phyloP scores from a whole-genome alignment of 1,140 invertebrate genomes.

The Aphelenchoides fujianensis region DNA sequence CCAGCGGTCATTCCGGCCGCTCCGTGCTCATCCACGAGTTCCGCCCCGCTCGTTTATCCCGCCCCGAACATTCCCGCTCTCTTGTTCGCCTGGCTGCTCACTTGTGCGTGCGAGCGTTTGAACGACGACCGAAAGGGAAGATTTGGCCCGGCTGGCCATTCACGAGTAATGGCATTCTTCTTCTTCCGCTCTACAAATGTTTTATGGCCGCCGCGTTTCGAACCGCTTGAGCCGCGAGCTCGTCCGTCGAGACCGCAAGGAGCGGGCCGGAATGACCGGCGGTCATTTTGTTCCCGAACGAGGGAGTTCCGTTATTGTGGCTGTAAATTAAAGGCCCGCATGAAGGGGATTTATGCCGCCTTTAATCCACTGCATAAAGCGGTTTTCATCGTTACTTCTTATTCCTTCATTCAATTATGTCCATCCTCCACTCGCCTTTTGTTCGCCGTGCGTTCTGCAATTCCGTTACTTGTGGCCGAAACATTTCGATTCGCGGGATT shows the following conservation, averaged over 20 bases:
- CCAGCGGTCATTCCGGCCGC: neutral
- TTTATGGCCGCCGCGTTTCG: neutral
- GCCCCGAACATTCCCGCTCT: neutral
- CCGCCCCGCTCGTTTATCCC: neutral
- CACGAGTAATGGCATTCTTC: slow-evolving; percentile 1
- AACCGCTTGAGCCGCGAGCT: neutral
- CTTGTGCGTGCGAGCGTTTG: neutral
- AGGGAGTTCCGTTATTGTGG: too few species aligned
- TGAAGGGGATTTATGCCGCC: too few species aligned
- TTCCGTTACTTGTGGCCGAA: too few species aligned
- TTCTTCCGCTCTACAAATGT: neutral
- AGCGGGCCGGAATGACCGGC: neutral
- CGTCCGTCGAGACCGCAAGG: neutral
- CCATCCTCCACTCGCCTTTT: too few species aligned
- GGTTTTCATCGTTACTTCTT: too few species aligned
- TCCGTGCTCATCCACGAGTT: too few species aligned
- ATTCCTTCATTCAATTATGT: too few species aligned
- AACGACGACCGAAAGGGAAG: neutral
- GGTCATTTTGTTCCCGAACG: neutral
- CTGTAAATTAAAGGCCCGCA: too few species aligned
- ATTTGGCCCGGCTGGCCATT: neutral
- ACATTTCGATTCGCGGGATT: too few species aligned
- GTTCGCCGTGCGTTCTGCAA: too few species aligned
- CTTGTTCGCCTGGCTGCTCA: neutral
- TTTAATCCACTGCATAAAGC: too few species aligned